phyloP scores from a whole-genome alignment of 2,888 invertebrate genomes.

The Drosophila neonasuta region DNA sequence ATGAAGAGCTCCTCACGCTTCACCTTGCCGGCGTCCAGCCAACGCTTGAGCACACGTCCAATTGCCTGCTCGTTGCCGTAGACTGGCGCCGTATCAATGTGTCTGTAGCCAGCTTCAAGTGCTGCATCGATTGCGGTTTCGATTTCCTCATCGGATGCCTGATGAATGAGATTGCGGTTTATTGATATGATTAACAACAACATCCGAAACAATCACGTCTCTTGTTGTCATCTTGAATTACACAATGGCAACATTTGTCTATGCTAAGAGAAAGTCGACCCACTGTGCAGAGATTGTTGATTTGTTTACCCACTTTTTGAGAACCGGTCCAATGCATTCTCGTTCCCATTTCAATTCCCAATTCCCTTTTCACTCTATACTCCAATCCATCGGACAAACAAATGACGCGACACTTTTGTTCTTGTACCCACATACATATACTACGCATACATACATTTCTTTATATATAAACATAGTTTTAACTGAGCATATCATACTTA shows the following conservation, averaged over 20 bases:
- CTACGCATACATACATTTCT: not conserved
- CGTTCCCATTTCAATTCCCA: not conserved
- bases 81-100: constrained; percentile 90
- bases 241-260: constrained; percentile 6
- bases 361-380: not conserved
- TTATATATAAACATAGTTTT: not conserved
- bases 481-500: not conserved
- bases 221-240: not conserved
- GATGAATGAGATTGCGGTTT: constrained; percentile 42
- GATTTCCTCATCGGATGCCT: constrained; percentile 87
- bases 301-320: constrained; percentile 34
- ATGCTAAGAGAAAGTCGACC: constrained; percentile 37
- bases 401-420: constrained; percentile 4
- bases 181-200: not conserved
- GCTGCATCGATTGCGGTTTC: constrained; percentile 87
- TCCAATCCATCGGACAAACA: no score
- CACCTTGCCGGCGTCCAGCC: constrained; percentile 87
- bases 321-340: constrained; percentile 23
- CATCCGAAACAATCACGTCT: not conserved
- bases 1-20: constrained; percentile 91
- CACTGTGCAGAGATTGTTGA: constrained; percentile 8
- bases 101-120: constrained; percentile 90
- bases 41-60: constrained; percentile 88
- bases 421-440: not conserved
- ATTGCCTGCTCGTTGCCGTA: constrained; percentile 90